phyloP scores from a whole-genome alignment of 2,797 vertebrate species.

The Chaetodon trifasciatus region DNA sequence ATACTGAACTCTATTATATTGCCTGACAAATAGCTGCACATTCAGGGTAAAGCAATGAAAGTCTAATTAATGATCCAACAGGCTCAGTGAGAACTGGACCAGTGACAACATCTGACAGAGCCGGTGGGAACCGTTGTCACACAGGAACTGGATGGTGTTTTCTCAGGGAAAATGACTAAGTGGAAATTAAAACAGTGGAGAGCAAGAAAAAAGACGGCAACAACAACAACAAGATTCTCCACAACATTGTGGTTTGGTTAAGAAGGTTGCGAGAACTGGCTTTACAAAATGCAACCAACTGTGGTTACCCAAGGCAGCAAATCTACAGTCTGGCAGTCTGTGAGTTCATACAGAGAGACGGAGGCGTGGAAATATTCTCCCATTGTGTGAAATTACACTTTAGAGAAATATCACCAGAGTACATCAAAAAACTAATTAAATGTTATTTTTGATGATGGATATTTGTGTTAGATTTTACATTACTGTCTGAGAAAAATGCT shows the following conservation, averaged over 20 bases:
- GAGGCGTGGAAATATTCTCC: conserved; percentile 15
- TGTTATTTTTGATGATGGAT: neutral
- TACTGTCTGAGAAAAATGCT: neutral
- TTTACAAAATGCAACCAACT: conserved; percentile 58
- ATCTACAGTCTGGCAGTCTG: conserved; percentile 50
- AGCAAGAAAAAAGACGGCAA: neutral
- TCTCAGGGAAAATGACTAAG: conserved; percentile 63
- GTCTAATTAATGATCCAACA: conserved; percentile 53
- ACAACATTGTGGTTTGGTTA: conserved; percentile 56
- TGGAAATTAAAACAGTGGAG: conserved; percentile 55
- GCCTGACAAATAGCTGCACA: conserved; percentile 10
- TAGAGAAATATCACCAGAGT: neutral
- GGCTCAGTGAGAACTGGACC: conserved; percentile 62
- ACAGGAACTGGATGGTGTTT: conserved; percentile 39
- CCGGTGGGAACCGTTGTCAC: conserved; percentile 68
- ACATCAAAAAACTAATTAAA: conserved; percentile 20
- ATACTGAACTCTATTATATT: neutral
- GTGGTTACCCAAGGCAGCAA: conserved; percentile 44
- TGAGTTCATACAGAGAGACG: conserved; percentile 20
- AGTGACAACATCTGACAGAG: conserved; percentile 54
- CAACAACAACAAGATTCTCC: conserved; percentile 36
- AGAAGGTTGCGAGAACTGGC: conserved; percentile 19
- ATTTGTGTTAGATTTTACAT: neutral
- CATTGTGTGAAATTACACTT: conserved; percentile 22
- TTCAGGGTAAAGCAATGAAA: conserved; percentile 24